Percentiles rank a stretch among this genome's conserved stretches.
phyloP scores from a whole-genome alignment of 2,113 vertebrate genomes.

The Indri indri region DNA sequence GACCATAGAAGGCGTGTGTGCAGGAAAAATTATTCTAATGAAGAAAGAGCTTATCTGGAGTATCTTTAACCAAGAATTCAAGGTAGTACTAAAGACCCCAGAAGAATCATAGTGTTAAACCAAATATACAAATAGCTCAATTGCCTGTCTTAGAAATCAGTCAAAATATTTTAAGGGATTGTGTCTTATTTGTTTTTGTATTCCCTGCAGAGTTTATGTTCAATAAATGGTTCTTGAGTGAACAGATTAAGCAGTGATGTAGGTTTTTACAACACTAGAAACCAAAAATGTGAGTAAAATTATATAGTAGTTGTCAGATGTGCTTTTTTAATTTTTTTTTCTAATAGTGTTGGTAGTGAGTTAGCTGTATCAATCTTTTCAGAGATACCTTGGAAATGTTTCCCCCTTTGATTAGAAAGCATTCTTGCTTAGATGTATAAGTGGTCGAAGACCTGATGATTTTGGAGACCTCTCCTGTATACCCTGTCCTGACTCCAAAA shows the following conservation, averaged over 20 bases:
- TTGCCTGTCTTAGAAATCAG: conserved; percentile 51
- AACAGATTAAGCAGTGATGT: conserved; percentile 7
- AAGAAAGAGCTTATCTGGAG: background rate
- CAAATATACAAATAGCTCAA: conserved; percentile 35
- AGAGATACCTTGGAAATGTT: background rate
- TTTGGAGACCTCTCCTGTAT: background rate
- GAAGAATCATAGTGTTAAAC: background rate
- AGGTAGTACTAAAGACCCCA: background rate
- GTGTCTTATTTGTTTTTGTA: conserved; percentile 23
- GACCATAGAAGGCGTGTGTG: background rate
- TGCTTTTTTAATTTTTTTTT: background rate
- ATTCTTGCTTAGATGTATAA: background rate
- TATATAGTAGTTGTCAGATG: background rate
- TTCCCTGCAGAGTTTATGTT: conserved; percentile 7
- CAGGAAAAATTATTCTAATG: background rate
- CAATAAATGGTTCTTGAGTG: conserved; percentile 29
- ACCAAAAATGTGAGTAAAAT: background rate
- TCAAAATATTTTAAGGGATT: conserved; percentile 42
- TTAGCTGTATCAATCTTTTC: background rate
- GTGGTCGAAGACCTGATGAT: background rate
- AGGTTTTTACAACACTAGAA: background rate
- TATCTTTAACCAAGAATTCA: background rate
- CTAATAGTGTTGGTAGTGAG: background rate
- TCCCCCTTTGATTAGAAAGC: background rate
- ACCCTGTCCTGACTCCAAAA: background rate